phyloP scores from a whole-genome alignment of 2,113 vertebrate species.

The Ciconia boyciana region DNA sequence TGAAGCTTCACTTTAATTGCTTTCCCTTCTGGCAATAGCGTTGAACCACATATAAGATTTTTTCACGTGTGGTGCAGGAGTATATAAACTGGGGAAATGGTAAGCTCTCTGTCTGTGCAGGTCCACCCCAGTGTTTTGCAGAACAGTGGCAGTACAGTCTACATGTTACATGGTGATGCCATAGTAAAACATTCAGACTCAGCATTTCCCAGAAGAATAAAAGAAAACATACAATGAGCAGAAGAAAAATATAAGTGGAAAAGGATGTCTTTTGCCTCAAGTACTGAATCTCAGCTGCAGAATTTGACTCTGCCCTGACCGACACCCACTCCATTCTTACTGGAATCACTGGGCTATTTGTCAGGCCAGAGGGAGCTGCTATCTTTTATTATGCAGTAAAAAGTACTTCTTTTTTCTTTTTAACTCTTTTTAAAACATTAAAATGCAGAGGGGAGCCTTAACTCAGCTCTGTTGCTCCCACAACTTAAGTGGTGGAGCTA shows the following conservation, averaged over 20 bases:
- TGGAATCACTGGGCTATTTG: not conserved
- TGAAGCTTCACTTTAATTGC: not conserved
- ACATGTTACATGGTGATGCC: not conserved
- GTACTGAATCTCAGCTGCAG: not conserved
- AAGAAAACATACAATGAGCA: not conserved
- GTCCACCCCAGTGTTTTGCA: not conserved
- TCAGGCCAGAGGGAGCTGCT: not conserved
- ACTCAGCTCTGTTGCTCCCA: not conserved
- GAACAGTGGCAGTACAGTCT: not conserved
- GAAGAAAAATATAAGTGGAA: conserved; percentile 5
- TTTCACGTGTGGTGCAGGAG: not conserved
- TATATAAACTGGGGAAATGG: not conserved
- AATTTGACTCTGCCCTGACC: not conserved
- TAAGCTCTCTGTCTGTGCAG: not conserved
- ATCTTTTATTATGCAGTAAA: not conserved
- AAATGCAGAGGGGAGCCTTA: not conserved
- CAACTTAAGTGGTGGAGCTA: not conserved
- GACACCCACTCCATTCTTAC: not conserved
- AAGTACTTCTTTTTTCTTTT: not conserved
- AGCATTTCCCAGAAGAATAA: conserved; percentile 1
- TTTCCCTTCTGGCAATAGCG: not conserved
- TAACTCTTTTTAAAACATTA: not conserved
- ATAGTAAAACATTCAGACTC: not conserved
- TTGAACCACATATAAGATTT: not conserved
- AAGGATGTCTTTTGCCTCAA: not conserved